phyloP scores from a whole-genome alignment of 2,888 invertebrate species.

The Busseola fusca region DNA sequence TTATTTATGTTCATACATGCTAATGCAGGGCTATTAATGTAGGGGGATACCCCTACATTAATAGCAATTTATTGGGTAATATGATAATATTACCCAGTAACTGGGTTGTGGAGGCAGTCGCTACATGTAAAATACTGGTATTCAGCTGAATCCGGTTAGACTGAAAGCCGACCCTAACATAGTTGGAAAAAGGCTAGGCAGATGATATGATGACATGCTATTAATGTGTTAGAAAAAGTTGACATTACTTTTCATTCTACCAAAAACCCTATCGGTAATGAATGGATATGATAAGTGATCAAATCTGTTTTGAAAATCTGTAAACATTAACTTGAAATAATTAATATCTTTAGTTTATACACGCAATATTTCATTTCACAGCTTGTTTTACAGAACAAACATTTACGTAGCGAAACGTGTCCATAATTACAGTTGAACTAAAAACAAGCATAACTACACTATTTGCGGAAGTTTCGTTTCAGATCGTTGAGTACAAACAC shows the following conservation, averaged over 20 bases:
- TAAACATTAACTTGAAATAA: background rate
- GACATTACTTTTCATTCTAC: background rate
- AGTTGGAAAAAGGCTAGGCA: too few relatives aligned
- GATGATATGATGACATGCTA: too few relatives aligned
- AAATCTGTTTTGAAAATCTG: too few relatives aligned
- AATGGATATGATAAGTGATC: too few relatives aligned
- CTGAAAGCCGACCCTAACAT: too few relatives aligned
- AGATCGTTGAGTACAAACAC: constrained; percentile 64
- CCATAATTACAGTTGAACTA: constrained; percentile 36
- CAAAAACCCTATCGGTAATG: background rate
- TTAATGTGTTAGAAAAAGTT: background rate
- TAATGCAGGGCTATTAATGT: too few relatives aligned
- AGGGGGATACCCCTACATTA: too few relatives aligned
- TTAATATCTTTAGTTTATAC: background rate
- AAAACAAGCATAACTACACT: constrained; percentile 47
- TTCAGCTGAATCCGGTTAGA: too few relatives aligned
- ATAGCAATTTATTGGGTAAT: too few relatives aligned
- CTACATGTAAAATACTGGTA: too few relatives aligned
- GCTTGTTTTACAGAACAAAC: constrained; percentile 2
- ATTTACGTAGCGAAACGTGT: constrained; percentile 6
- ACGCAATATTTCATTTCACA: constrained; percentile 3
- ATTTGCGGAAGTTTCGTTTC: constrained; percentile 56
- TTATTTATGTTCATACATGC: background rate
- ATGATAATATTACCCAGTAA: too few relatives aligned
- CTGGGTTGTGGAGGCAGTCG: too few relatives aligned